Base-by-base conservation (phyloP, 2,797 vertebrate genomes). In the Paedocypris micromegethes region DNA sequence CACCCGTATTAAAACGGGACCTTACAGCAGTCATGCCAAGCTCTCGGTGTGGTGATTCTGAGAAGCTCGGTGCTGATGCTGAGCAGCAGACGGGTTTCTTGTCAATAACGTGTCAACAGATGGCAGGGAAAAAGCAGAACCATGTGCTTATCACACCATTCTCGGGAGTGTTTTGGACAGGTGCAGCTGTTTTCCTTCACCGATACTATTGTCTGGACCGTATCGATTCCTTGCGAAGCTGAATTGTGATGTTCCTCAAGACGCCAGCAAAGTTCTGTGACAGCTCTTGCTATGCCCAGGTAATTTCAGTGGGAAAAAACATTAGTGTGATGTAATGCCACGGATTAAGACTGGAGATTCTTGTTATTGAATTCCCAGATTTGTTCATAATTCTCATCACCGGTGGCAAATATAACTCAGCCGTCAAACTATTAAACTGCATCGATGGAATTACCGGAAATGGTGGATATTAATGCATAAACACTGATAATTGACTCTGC, bases 81-180 rank as follows among this genome's bases (percentile, higher is more conserved):
- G 23, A 50, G 59, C 3, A 39, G 52, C 23, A 47, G 53, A 6
- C 37, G 56, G 44, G 9, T 63, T 70, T 53, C 40, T 56, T 50
- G 59, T 57, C 59, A 63, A 44, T 64, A 50, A 64, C 49, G 41
- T 50, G 6, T 6, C 68, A 63, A 63, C 59, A 70, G 68, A 63
- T 57, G 68, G 53, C 9, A 50, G 59, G 57, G 56, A 57, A 70
- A 63, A 57, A 48, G 3, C 2, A 69, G 61, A 42, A 3, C 3
- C 48, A 3, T 48, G 39, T 54, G 9, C n/a, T 55, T 47, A 49
- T 23, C 5, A 49, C 52, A 55, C 39, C 45, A 62, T 9, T 23
- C 9, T 9, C 58, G 43, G 8, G 8, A 9, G 23, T 52, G 5
- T 8, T 57, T 39, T 58, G 3, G 41, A 56, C 23, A 51, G 53